A percentile compares a stretch with the other conserved stretches of the same genome.
Evolutionary conservation across 1,140 invertebrate genomes (phyloP).

Genomic region (Lordiphosa mommai): DNA sequence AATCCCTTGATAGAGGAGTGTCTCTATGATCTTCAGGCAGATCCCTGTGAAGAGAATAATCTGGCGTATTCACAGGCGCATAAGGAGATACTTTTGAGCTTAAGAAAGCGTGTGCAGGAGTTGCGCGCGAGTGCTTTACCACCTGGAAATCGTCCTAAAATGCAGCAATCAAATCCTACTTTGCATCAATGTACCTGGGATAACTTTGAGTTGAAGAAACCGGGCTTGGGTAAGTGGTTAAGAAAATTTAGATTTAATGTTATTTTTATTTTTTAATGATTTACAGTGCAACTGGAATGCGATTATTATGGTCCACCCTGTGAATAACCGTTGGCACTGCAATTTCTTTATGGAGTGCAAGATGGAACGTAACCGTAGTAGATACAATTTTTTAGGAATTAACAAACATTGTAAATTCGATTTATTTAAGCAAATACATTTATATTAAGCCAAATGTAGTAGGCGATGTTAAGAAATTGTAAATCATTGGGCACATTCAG

Average conservation of each 20-base stretch:
- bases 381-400: too few species aligned
- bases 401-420: too few species aligned
- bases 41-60: conserved; percentile 90
- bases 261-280: not conserved
- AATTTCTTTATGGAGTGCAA: too few species aligned
- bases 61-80: conserved; percentile 80
- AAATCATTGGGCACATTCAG: too few species aligned
- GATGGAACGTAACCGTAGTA: too few species aligned
- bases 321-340: not conserved
- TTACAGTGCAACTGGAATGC: conserved; percentile 33
- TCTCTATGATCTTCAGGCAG: conserved; percentile 86
- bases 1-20: conserved; percentile 83
- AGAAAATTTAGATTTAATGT: not conserved
- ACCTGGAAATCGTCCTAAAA: conserved; percentile 28
- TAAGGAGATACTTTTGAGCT: conserved; percentile 22
- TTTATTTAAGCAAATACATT: too few species aligned
- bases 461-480: too few species aligned
- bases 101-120: conserved; percentile 34
- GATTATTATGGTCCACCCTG: conserved; percentile 45
- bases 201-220: conserved; percentile 22
- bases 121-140: conserved; percentile 27
- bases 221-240: conserved; percentile 19
- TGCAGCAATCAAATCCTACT: conserved; percentile 30
- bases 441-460: too few species aligned
- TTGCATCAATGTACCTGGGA: conserved; percentile 61